A percentile compares a stretch with the other conserved stretches of the same genome.
phyloP scores from a whole-genome alignment of 1,140 invertebrate genomes.

The Sycobia sp. region DNA sequence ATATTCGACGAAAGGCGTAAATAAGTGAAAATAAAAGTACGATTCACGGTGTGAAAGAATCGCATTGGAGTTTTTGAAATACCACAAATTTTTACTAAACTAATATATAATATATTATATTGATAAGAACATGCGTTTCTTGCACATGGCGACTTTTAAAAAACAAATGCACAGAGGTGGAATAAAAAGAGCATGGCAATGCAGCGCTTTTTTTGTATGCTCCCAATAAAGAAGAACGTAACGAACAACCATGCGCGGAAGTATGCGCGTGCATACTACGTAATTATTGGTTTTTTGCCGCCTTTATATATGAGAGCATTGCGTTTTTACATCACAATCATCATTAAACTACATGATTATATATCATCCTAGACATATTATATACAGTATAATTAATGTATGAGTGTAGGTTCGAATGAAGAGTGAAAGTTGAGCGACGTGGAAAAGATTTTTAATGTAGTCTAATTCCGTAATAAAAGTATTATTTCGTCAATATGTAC shows the following conservation, averaged over 20 bases:
- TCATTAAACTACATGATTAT: conserved; percentile 35
- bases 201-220: conserved; percentile 10
- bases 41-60: conserved; percentile 19
- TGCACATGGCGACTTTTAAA: conserved; percentile 12
- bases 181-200: conserved; percentile 1
- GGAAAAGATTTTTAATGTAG: conserved; percentile 42
- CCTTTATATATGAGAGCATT: conserved; percentile 40
- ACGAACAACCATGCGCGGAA: too few species aligned
- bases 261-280: conserved; percentile 33
- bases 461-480: conserved; percentile 53
- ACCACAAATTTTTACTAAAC: conserved; percentile 30
- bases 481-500: conserved; percentile 58
- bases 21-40: conserved; percentile 26
- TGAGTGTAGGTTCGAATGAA: conserved; percentile 32
- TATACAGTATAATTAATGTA: conserved; percentile 41
- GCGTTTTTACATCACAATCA: conserved; percentile 49
- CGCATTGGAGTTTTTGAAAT: conserved; percentile 18
- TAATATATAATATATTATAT: conserved; percentile 26
- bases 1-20: conserved; percentile 29
- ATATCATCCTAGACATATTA: conserved; percentile 37
- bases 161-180: conserved; percentile 10
- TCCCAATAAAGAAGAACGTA: conserved; percentile 1
- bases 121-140: conserved; percentile 17
- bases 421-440: conserved; percentile 20
- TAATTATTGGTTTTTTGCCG: conserved; percentile 42